A percentile compares a stretch with the other conserved stretches of the same genome.
Conservation (phyloP, 2,888 invertebrate genomes). For the Diachrysia chrysitis region DNA sequence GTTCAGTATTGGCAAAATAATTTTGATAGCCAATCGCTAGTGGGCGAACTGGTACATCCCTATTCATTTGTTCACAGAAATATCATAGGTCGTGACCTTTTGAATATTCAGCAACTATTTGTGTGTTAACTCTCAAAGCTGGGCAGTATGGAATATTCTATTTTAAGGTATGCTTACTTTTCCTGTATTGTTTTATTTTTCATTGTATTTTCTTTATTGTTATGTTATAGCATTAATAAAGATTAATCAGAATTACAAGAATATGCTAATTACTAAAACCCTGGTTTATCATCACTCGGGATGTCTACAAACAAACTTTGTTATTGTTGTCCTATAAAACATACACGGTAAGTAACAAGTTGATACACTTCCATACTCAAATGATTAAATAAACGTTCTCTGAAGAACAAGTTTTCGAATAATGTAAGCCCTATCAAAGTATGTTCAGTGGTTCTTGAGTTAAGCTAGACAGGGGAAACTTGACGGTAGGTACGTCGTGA, state of each 20-base stretch:
- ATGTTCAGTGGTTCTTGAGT: constrained; percentile 44
- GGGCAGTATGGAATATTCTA: not conserved
- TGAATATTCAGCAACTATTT: constrained; percentile 21
- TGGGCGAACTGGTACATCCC: constrained; percentile 31
- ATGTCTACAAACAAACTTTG: constrained; percentile 6
- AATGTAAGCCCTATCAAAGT: constrained; percentile 46
- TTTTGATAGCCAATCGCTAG: constrained; percentile 11
- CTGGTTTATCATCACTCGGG: not conserved
- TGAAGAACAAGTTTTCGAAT: constrained; percentile 49
- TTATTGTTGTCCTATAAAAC: constrained; percentile 34
- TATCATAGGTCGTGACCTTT: constrained; percentile 44
- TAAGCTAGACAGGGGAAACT: constrained; percentile 49
- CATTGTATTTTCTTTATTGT: too few relatives aligned
- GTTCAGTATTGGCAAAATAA: constrained; percentile 28
- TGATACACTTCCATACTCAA: constrained; percentile 36
- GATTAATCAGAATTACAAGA: too few relatives aligned
- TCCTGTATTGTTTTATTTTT: too few relatives aligned
- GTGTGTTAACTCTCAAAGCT: too few relatives aligned
- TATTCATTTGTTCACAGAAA: constrained; percentile 35
- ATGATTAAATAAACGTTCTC: constrained; percentile 48
- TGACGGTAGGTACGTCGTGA: constrained; percentile 45
- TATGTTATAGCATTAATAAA: too few relatives aligned
- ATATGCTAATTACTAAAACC: too few relatives aligned
- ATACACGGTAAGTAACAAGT: constrained; percentile 41
- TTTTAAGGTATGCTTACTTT: too few relatives aligned